phyloP scores from a whole-genome alignment of 2,113 vertebrate species.

The Percopsis transmontana region DNA sequence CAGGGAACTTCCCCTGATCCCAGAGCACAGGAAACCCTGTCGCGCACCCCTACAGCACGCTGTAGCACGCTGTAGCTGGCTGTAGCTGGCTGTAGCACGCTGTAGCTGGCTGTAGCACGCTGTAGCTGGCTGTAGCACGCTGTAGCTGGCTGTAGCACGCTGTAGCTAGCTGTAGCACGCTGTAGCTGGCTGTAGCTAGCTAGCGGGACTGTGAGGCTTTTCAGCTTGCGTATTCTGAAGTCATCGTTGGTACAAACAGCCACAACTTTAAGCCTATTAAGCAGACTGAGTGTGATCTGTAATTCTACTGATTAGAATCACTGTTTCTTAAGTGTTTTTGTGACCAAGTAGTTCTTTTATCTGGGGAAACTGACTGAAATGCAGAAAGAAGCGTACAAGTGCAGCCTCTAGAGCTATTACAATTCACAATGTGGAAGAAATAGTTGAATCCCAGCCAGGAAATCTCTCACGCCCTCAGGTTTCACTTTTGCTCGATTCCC shows the following conservation, averaged over 20 bases:
- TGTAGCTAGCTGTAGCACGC: too few species aligned
- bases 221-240: constrained; percentile 11
- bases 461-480: not conserved
- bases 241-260: constrained; percentile 5
- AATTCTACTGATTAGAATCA: too few species aligned
- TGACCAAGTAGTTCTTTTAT: not conserved
- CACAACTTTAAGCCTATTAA: not conserved
- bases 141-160: too few species aligned
- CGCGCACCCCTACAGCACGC: constrained; percentile 25
- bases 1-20: constrained; percentile 55
- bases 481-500: too few species aligned
- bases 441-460: not conserved
- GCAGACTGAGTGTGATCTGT: too few species aligned
- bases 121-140: too few species aligned
- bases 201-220: constrained; percentile 10
- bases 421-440: not conserved
- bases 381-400: not conserved
- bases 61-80: too few species aligned
- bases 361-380: not conserved
- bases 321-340: not conserved
- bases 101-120: too few species aligned
- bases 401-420: not conserved
- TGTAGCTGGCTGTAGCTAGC: too few species aligned
- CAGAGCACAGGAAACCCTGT: constrained; percentile 34
- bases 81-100: too few species aligned